Base-by-base conservation (phyloP, 1,140 invertebrate species). In the Daktulosphaira vitifoliae region DNA sequence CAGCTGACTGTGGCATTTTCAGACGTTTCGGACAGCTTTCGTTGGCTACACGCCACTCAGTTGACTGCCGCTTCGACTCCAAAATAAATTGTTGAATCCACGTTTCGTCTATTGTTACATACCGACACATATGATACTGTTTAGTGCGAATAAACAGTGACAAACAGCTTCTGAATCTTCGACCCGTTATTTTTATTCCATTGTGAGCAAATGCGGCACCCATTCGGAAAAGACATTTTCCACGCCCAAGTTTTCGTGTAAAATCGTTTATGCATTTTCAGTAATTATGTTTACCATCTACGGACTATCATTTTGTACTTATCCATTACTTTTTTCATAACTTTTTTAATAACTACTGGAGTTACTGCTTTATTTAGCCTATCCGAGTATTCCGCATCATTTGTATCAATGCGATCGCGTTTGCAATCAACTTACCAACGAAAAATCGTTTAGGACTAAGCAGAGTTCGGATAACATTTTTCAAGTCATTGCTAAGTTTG, bases 121-220 rank as follows among this genome's bases (percentile, higher is more conserved):
- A 44, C 16, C 42, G 42, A 44, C n/a, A 18, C 42, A 44, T 6
- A 11, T 6, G 20, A 3, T 44, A 2, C 6, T 5, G 6, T 37
- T 13, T 37, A 37, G 5, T 37, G 33, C 33, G 33, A 37, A 13
- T 37, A 7, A 37, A 7, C 33, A 37, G 33, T 13, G 5, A 7
- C 33, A 37, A 37, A 37, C 33, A 37, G 6, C 33, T 13, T 37
- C 33, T 13, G 33, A 37, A 37, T 37, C 33, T 7, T 37, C 33
- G 13, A 37, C 33, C 22, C 25, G 20, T 64, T 64, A 39, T 44
- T 26, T 64, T 64, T 64, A 15, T 2, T 64, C 59, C 23, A 33
- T 33, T 64, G 59, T 26, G 42, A 48, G 26, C 46, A 51, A 50
- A 51, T 26, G 44, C 48, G 46, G 64, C 23, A 65, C 22, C 29